Evolutionary conservation across 2,797 vertebrate species (phyloP).

Genomic region (Rhinichthys osculus): DNA sequence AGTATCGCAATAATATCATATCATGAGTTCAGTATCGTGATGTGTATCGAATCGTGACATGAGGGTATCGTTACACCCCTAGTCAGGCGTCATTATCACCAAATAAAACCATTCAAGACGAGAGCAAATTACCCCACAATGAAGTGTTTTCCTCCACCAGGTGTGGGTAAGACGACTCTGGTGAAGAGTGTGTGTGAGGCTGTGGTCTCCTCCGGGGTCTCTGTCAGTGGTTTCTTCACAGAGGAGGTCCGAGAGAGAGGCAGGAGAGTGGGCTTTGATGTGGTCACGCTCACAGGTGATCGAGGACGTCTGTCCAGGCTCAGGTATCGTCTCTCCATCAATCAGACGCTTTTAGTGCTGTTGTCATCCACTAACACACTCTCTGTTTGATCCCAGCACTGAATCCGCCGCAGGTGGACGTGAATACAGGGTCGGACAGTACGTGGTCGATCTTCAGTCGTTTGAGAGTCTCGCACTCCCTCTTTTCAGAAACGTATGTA

Average conservation of each 20-base stretch:
- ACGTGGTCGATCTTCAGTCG: constrained; percentile 88
- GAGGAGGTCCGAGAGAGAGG: constrained; percentile 90
- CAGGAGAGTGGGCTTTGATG: constrained; percentile 92
- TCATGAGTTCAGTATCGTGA: too few species aligned
- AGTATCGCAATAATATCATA: too few species aligned
- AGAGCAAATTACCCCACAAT: neutral
- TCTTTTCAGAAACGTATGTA: constrained; percentile 86
- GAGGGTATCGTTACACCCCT: too few species aligned
- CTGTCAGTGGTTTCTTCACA: constrained; percentile 91
- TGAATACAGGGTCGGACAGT: constrained; percentile 88
- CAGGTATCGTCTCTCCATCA: constrained; percentile 76
- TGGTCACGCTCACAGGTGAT: constrained; percentile 88
- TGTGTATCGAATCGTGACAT: too few species aligned
- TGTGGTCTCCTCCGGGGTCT: constrained; percentile 78
- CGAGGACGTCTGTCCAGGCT: constrained; percentile 89
- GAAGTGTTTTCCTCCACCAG: constrained; percentile 67
- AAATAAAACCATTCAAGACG: neutral
- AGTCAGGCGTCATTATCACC: neutral
- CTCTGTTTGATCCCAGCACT: constrained; percentile 62
- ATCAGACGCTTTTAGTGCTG: neutral
- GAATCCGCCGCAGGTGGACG: constrained; percentile 68
- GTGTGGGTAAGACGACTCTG: constrained; percentile 95
- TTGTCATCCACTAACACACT: neutral
- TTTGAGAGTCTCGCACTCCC: constrained; percentile 92
- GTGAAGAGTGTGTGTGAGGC: constrained; percentile 88